Evolutionary conservation across 2,888 invertebrate genomes (phyloP).

Genomic region (Operophtera brumata): DNA sequence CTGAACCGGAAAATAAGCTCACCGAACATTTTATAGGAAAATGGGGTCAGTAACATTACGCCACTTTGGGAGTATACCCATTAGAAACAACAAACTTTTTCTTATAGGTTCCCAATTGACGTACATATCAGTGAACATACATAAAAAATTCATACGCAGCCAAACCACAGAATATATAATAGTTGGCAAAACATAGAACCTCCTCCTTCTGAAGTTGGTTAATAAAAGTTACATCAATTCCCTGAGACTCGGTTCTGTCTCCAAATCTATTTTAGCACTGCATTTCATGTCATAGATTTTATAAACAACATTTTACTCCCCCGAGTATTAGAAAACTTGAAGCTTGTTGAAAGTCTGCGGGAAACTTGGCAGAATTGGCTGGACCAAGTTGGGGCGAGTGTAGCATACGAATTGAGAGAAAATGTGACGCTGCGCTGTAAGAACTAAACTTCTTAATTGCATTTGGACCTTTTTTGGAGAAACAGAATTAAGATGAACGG

Average conservation of each 20-base stretch:
- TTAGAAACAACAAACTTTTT: no score
- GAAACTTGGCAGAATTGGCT: conserved; percentile 24
- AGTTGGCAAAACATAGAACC: no score
- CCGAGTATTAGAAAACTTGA: conserved; percentile 22
- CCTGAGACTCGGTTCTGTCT: not conserved
- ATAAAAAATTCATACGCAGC: no score
- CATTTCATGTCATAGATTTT: conserved; percentile 14
- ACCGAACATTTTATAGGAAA: no score
- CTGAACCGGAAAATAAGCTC: no score
- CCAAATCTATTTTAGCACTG: not conserved
- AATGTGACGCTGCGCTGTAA: conserved; percentile 4
- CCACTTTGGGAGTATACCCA: no score
- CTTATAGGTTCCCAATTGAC: no score
- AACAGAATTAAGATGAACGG: conserved; percentile 23
- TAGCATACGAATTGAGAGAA: conserved; percentile 30
- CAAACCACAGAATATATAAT: no score
- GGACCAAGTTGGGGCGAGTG: conserved; percentile 27
- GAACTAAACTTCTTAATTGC: conserved; percentile 13
- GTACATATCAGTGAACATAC: no score
- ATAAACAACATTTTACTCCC: conserved; percentile 12
- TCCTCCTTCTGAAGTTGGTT: no score
- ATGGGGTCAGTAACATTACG: no score
- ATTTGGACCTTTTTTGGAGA: conserved; percentile 19
- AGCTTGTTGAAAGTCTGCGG: conserved; percentile 21
- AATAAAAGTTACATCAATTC: no score